Evolutionary conservation across 2,113 vertebrate genomes (phyloP), one percentile per base, ranked within the genome.

Genomic region (Prunella fulvescens): DNA sequence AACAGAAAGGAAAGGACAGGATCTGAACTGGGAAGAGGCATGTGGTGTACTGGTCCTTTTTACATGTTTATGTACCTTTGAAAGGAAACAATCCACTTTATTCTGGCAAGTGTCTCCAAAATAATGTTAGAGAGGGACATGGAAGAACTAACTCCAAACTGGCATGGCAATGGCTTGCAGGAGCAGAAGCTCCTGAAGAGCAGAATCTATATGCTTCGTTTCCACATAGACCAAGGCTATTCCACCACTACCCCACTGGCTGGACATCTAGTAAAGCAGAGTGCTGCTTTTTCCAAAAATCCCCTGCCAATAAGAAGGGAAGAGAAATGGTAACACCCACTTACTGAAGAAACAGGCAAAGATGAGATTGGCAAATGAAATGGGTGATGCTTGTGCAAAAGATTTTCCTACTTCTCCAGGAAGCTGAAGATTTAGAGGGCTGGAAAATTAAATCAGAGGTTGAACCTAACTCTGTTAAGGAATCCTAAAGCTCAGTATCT

Each of bases 281-380:
- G 23, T 29, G 8, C 53, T 69, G 65, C 44, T 60, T 74, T 78
- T 40, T 31, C 39, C 14, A 42, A 61, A 83, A 74, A 51, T 22
- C 4, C 14, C 31, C 28, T 22, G 19, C 25, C 0, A 1, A 40
- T 72, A 67, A 76, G 37, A 79, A 37, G 7, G 76, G 31, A 92
- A 81, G 57, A 94, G 71, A 88, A 95, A 93, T 7, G 7, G 39
- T n/a, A 93, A 83, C 72, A 66, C 35, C 64, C 67, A 28, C 19
- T 51, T 42, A 24, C 14, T 82, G 47, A 93, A 94, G 71, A 87
- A 95, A 91, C 31, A 60, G 17, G 31, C 60, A 74, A 65, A 73
- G 26, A 66, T 31, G 71, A 82, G 51, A 73, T 37, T 84, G 76
- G 82, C 88, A 92, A 53, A 88, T 42, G 15, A 90, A 97, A 76